Percentiles rank a stretch among this genome's conserved stretches.
Evolutionary conservation across 2,888 invertebrate species (phyloP).

Genomic region (Apoda limacodes): DNA sequence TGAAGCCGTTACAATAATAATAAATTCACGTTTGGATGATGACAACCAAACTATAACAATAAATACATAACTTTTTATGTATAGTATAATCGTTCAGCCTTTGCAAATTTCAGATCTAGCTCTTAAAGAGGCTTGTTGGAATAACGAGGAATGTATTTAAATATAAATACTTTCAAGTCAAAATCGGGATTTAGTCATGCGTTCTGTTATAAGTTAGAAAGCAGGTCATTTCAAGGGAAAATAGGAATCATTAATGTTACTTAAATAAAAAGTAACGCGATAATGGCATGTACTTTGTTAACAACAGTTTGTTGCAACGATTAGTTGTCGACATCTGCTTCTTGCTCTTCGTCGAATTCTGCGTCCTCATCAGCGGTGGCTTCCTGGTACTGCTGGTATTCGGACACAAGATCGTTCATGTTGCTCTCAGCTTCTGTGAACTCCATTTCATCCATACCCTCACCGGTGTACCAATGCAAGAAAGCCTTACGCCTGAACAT

Average conservation of each 20-base stretch:
- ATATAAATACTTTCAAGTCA: conserved; percentile 43
- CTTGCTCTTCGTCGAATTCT: conserved; percentile 83
- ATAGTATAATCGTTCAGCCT: conserved; percentile 49
- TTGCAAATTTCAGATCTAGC: conserved; percentile 51
- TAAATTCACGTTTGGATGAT: conserved; percentile 39
- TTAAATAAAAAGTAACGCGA: conserved; percentile 47
- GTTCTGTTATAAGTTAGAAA: conserved; percentile 66
- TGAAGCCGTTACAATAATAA: conserved; percentile 48
- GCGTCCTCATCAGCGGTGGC: conserved; percentile 86
- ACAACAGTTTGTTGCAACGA: conserved; percentile 21
- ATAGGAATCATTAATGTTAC: conserved; percentile 64
- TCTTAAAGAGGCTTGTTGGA: conserved; percentile 38
- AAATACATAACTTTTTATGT: conserved; percentile 39
- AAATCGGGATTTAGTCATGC: conserved; percentile 55
- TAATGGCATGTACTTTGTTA: conserved; percentile 55
- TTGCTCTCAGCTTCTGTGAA: conserved; percentile 96
- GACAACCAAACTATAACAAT: conserved; percentile 33
- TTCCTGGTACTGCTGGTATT: conserved; percentile 95
- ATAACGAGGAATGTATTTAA: conserved; percentile 49
- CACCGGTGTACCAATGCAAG: conserved; percentile 96
- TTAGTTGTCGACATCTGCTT: conserved; percentile 73
- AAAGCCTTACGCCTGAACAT: conserved; percentile 97
- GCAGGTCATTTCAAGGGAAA: conserved; percentile 47
- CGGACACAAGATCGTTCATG: conserved; percentile 93
- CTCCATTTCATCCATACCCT: conserved; percentile 91